These are phyloP conservation scores for Drosophila pseudotakahashii DNA, from an alignment of 2,888 invertebrate genomes.

Conservation along the genomic window DNA sequence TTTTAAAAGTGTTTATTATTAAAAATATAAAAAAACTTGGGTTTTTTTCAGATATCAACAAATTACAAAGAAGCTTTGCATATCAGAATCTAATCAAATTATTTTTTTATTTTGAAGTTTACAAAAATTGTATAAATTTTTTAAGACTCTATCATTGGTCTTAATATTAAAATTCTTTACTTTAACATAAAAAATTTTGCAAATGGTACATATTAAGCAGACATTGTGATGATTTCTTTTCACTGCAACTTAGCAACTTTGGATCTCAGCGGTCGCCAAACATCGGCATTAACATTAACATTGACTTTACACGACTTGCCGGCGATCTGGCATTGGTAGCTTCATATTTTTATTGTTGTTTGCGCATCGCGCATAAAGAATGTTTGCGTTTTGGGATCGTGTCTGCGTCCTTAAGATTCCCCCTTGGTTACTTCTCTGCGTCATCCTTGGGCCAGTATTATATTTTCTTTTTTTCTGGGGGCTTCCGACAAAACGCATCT, in stretches of 20 bases:
- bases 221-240: background rate
- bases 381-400: slow-evolving; percentile 63
- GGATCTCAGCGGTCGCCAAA: slow-evolving; percentile 48
- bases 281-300: slow-evolving; percentile 78
- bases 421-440: slow-evolving; percentile 18
- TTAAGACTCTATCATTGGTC: no score
- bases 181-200: background rate
- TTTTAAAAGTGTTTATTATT: no score
- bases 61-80: no score
- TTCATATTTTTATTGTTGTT: slow-evolving; percentile 81
- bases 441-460: slow-evolving; percentile 22
- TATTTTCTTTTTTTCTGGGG: slow-evolving; percentile 6
- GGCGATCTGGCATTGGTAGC: slow-evolving; percentile 71
- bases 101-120: no score
- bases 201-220: background rate
- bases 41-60: no score
- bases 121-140: no score
- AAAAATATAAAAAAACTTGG: no score
- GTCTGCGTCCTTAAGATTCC: slow-evolving; percentile 72
- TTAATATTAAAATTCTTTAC: no score
- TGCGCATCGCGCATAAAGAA: slow-evolving; percentile 74
- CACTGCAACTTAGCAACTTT: slow-evolving; percentile 49
- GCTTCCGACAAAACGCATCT: slow-evolving; percentile 44
- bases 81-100: no score
- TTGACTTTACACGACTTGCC: slow-evolving; percentile 82